Base-by-base conservation (phyloP, 1,140 invertebrate genomes). In the Drosophila insularis region DNA sequence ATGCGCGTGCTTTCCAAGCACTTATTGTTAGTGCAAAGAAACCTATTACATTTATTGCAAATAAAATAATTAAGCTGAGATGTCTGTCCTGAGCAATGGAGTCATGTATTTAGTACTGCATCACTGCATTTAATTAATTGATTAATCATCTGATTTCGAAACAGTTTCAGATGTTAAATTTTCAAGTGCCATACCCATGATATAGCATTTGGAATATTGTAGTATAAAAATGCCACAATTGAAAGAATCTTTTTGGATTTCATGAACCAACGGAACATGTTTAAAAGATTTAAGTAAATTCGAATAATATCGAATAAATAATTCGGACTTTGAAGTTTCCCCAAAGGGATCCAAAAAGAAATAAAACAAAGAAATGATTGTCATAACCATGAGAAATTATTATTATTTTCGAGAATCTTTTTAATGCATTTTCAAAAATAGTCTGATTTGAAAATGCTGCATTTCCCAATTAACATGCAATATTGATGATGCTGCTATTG, bases 161-260 rank as follows among this genome's bases (percentile, higher is more conserved):
- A 54, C 4, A 23, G 3, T 4, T 21, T 21, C 7, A 13, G 19
- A 54, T 11, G 19, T 2, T 5, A 27, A 54, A 13, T 54, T 54
- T 54, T 17, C n/a, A 17, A 14, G 23, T 23, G 23, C 23, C 23
- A 46, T 54, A 13, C 23, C 4, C 4, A 10, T 10, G 6, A 54
- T 54, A 14, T 14, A 37, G 14, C 55, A 58, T 19, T 58, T 58
- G 2, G 55, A 23, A 58, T 14, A 58, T 31, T 35, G 55, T 13
- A 58, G 27, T 17, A 37, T 58, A 8, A 58, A 17, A 19, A 58
- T 58, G 8, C 32, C 55, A 58, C 53, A 54, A 27, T n/a, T 54
- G 23, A 23, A 23, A 23, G 23, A 23, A 23, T 54, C 23, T 27
- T 23, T 53, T 21, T 23, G 23, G 4, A 23, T 2, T 4, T 23